Evolutionary conservation across 2,888 invertebrate species (phyloP), one percentile per base, ranked within the genome.

Genomic region (Lomographa bimaculata): DNA sequence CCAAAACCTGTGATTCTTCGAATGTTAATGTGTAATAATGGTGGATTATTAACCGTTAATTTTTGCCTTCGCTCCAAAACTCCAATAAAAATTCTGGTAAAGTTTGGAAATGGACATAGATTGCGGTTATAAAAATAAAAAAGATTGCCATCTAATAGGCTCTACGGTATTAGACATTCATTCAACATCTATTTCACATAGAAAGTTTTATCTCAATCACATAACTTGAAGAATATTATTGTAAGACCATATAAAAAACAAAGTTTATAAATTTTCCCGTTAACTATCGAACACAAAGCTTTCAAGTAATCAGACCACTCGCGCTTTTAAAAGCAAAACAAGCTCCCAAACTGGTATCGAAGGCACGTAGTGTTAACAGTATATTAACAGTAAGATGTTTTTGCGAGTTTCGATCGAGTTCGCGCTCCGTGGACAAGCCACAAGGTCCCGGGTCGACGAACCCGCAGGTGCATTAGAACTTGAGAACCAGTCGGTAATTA

Each of bases 341-440:
- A 10, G 21, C 30, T 25, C 9, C 11, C n/a, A 46, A 48, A 50
- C 44, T 35, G 44, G 48, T 51, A 33, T 41, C 23, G 34, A 41
- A 24, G 37, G 50, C 20, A 18, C 26, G 30, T 30, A 32, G 29
- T 37, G 38, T 47, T 48, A 61, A 61, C 59, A 53, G 58, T 61
- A 58, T 53, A 51, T 67, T n/a, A 74, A 73, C 77, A 65, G 74
- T 76, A 64, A 63, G 64, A 33, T 36, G 65, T 75, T 77, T 77
- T 77, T 72, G 74, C 74, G 64, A 69, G 66, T 61, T 57, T 34
- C 27, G 50, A 56, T 60, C 72, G 47, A 60, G 71, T 67, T 70
- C 40, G 47, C 44, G 40, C 7, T 39, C 39, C 65, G 61, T 60
- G 57, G 63, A 56, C 71, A 69, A 69, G 71, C 70, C 64, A 56